Conservation (phyloP, 2,113 vertebrate species). For the Ammodytes dubius region DNA sequence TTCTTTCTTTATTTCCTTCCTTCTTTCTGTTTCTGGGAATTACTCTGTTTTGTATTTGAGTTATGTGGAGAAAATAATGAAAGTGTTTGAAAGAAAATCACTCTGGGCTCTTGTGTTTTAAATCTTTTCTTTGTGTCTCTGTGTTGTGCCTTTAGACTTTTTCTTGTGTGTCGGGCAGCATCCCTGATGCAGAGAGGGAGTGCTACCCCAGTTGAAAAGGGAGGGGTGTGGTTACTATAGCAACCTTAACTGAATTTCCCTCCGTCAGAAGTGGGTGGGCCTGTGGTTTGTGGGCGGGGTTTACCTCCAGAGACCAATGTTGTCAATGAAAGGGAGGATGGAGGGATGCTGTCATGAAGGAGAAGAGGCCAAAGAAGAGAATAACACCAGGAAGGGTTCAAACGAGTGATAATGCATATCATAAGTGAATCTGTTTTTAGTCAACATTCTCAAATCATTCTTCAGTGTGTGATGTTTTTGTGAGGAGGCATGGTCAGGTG, state of each 20-base stretch:
- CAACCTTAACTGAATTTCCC: slow-evolving; percentile 62
- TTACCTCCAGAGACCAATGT: slow-evolving; percentile 21
- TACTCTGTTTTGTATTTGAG: slow-evolving; percentile 79
- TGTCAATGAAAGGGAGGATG: slow-evolving; percentile 11
- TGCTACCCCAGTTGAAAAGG: slow-evolving; percentile 46
- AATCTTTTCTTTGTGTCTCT: neutral
- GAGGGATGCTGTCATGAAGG: neutral
- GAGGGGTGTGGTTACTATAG: slow-evolving; percentile 65
- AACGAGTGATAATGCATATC: neutral
- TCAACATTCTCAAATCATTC: neutral
- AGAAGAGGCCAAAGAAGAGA: neutral
- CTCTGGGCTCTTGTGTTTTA: slow-evolving; percentile 50
- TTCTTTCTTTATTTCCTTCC: slow-evolving; percentile 50
- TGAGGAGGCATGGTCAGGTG: neutral
- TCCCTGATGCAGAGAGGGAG: slow-evolving; percentile 61
- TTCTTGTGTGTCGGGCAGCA: slow-evolving; percentile 38
- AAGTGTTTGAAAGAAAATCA: slow-evolving; percentile 81
- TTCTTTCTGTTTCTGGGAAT: slow-evolving; percentile 70
- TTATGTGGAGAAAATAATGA: slow-evolving; percentile 82
- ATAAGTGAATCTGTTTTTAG: neutral
- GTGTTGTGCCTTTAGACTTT: slow-evolving; percentile 26
- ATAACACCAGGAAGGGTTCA: too few relatives aligned
- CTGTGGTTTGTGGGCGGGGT: slow-evolving; percentile 6
- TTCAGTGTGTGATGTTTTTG: neutral
- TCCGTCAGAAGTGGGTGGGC: slow-evolving; percentile 34